Evolutionary conservation across 2,888 invertebrate genomes (phyloP).

Genomic region (Pheosia gnoma): DNA sequence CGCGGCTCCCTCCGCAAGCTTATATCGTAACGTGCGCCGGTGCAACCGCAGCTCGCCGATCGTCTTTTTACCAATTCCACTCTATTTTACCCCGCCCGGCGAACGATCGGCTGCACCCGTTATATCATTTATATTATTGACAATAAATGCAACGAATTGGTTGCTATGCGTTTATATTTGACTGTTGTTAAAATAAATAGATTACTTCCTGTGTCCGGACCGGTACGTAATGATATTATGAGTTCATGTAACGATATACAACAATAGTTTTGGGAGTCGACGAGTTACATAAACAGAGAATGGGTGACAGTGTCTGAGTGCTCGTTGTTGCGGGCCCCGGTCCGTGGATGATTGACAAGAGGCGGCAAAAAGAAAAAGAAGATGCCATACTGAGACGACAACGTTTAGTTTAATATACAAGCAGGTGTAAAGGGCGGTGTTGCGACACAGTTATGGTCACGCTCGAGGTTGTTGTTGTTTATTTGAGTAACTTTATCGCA

Average conservation of each 20-base stretch:
- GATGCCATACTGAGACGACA: conserved; percentile 1
- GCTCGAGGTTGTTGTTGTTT: conserved; percentile 31
- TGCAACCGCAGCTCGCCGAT: conserved; percentile 38
- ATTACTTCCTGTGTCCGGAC: conserved; percentile 45
- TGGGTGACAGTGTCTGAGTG: conserved; percentile 37
- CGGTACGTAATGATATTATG: conserved; percentile 36
- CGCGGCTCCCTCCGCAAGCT: conserved; percentile 58
- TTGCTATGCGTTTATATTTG: conserved; percentile 40
- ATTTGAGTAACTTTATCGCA: conserved; percentile 41
- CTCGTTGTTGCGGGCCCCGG: conserved; percentile 17
- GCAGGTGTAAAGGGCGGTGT: conserved; percentile 23
- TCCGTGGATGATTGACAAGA: conserved; percentile 10
- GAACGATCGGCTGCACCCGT: conserved; percentile 33
- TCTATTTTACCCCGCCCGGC: conserved; percentile 35
- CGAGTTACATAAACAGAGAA: conserved; percentile 46
- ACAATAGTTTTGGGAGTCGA: conserved; percentile 35
- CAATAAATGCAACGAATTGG: conserved; percentile 31
- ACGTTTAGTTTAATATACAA: conserved; percentile 2
- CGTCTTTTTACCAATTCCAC: conserved; percentile 44
- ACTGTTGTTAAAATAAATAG: conserved; percentile 45
- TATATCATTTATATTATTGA: conserved; percentile 52
- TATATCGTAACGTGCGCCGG: conserved; percentile 60
- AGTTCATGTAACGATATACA: conserved; percentile 30
- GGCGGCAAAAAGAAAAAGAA: conserved; percentile 11
- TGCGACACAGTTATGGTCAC: conserved; percentile 23